phyloP scores from a whole-genome alignment of 2,113 vertebrate species.

The Phocoena sinus region DNA sequence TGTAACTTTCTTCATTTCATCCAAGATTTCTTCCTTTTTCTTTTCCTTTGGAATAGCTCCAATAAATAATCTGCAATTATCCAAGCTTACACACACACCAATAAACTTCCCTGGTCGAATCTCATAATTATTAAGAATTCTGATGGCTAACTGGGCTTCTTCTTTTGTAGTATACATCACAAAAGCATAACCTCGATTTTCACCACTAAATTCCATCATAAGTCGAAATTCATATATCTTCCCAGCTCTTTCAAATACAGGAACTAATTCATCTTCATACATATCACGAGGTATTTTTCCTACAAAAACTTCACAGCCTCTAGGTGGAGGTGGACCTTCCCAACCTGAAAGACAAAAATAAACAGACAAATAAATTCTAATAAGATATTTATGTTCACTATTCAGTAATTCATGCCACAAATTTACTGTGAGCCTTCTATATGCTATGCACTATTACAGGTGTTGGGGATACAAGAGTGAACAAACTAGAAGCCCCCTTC shows the following conservation, averaged over 20 bases:
- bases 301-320: conserved; percentile 97
- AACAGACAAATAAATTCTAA: neutral
- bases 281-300: conserved; percentile 97
- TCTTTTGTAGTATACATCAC: conserved; percentile 95
- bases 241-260: conserved; percentile 92
- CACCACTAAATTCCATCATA: conserved; percentile 98
- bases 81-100: conserved; percentile 94
- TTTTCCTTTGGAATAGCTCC: conserved; percentile 95
- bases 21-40: conserved; percentile 94
- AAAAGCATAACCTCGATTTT: conserved; percentile 97
- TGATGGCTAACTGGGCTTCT: conserved; percentile 91
- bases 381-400: neutral
- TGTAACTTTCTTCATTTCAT: conserved; percentile 94
- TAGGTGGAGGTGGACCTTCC: conserved; percentile 93
- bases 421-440: neutral
- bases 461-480: neutral
- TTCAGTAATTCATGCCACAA: neutral
- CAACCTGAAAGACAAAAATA: conserved; percentile 84
- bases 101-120: conserved; percentile 93
- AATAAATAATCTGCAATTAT: conserved; percentile 97
- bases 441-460: neutral
- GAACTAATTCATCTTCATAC: conserved; percentile 95
- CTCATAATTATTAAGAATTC: conserved; percentile 92
- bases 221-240: conserved; percentile 94
- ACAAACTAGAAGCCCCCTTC: neutral